Conservation (phyloP, 2,888 invertebrate species). For the Dicycla oo region DNA sequence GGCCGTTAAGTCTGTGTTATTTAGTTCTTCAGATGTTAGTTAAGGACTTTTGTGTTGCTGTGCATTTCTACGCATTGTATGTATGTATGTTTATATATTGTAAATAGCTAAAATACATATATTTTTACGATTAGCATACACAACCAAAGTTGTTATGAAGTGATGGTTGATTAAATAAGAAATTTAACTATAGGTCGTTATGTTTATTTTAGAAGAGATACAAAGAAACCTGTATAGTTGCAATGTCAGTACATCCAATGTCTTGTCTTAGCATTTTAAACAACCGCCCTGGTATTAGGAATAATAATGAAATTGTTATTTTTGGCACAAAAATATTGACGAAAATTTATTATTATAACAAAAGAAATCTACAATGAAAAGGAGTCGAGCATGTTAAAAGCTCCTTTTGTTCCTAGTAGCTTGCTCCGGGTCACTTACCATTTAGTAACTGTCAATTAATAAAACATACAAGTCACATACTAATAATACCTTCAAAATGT, state of each 20-base stretch:
- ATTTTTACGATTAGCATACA: slow-evolving; percentile 91
- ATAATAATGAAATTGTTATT: slow-evolving; percentile 87
- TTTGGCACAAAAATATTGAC: slow-evolving; percentile 79
- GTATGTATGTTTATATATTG: slow-evolving; percentile 91
- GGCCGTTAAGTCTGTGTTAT: slow-evolving; percentile 89
- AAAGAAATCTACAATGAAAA: slow-evolving; percentile 70
- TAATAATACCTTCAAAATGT: slow-evolving; percentile 79
- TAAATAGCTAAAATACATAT: slow-evolving; percentile 90
- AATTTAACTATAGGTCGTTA: slow-evolving; percentile 88
- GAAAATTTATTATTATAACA: slow-evolving; percentile 63
- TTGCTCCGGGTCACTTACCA: slow-evolving; percentile 81
- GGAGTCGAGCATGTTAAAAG: slow-evolving; percentile 76
- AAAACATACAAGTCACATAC: slow-evolving; percentile 76
- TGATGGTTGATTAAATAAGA: slow-evolving; percentile 91
- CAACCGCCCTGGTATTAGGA: slow-evolving; percentile 89
- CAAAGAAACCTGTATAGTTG: slow-evolving; percentile 81
- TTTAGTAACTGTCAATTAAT: slow-evolving; percentile 87
- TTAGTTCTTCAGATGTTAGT: slow-evolving; percentile 86
- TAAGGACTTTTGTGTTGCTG: slow-evolving; percentile 89
- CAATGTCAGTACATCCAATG: slow-evolving; percentile 81
- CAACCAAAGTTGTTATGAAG: slow-evolving; percentile 91
- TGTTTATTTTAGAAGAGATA: slow-evolving; percentile 87
- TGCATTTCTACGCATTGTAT: slow-evolving; percentile 91
- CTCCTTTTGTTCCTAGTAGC: slow-evolving; percentile 87
- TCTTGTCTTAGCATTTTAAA: slow-evolving; percentile 85